Base-by-base conservation (phyloP, 2,797 vertebrate species). In the Tolypeutes matacus region DNA sequence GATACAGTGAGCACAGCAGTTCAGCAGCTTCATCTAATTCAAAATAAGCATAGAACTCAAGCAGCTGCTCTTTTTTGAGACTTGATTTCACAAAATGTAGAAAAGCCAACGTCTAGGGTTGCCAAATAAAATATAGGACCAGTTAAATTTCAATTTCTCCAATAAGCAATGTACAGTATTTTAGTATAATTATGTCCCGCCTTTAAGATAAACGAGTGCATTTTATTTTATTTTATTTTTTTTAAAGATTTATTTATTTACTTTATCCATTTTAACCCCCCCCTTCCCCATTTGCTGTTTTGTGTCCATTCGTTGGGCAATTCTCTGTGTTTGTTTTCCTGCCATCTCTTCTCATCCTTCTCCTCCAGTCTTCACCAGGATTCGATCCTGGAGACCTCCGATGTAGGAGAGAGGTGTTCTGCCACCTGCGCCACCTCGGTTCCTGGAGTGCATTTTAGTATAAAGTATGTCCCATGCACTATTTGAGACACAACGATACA, bases 141-240 rank as follows among this genome's bases (percentile, higher is more conserved):
- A 27, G 36, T 72, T 92, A 69, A 88, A 92, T 90, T 58, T 81
- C 31, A 89, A 67, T 81, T 94, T 95, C 77, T 92, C 77, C 89
- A 42, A 13, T 89, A 64, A 89, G 92, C 15, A 92, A n/a, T n/a
- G 7, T 53, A 36, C 25, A 88, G 62, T 88, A 56, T 78, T 87
- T 95, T 72, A 92, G 8, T 49, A 31, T 58, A 87, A 53, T 15
- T 73, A 53, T 80, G 9, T 60, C 29, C 31, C 60, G 64, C 7
- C 21, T 89, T 89, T 86, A 58, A 93, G 58, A 76, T 69, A 81
- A 75, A 36, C 49, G 58, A 31, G 10, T 20, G 12, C 21, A 36
- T 17, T 64, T 82, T 42, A n/a, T n/a, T n/a, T n/a, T n/a, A n/a
- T n/a, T n/a, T n/a, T n/a, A n/a, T n/a, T n/a, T n/a, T n/a, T n/a